Percentiles rank a stretch among this genome's conserved stretches.
Conservation (phyloP, 1,140 invertebrate species). For the Acromyrmex echinatior region DNA sequence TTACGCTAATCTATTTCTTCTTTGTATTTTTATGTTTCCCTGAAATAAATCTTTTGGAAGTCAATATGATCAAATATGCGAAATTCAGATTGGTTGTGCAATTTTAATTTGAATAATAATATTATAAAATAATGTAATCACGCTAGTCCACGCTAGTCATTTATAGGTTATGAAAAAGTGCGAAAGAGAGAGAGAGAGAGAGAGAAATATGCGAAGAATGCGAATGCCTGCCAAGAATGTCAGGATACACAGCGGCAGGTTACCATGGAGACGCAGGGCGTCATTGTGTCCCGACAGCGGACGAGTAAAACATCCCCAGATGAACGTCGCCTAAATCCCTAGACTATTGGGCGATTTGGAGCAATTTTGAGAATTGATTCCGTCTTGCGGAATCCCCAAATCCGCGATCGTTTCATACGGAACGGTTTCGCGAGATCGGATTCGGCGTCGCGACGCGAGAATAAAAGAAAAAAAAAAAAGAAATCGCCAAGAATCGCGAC, state of each 20-base stretch:
- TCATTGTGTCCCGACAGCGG: too few species aligned
- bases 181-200: too few species aligned
- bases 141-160: too few species aligned
- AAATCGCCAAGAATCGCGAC: not conserved
- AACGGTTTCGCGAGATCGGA: not conserved
- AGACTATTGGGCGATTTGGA: not conserved
- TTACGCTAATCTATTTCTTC: too few species aligned
- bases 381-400: not conserved
- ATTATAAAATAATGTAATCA: too few species aligned
- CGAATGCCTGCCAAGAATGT: not conserved
- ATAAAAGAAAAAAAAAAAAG: not conserved
- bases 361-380: not conserved
- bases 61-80: too few species aligned
- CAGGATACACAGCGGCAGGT: not conserved
- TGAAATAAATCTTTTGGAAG: too few species aligned
- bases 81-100: too few species aligned
- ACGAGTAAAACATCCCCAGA: conserved; percentile 4
- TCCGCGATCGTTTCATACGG: conserved; percentile 5
- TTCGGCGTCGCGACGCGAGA: not conserved
- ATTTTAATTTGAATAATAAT: too few species aligned
- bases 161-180: too few species aligned
- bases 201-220: too few species aligned
- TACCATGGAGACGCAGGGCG: conserved; percentile 19
- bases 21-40: too few species aligned
- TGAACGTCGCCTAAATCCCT: not conserved